Evolutionary conservation across 2,113 vertebrate species (phyloP).

Genomic region (Progne subis): DNA sequence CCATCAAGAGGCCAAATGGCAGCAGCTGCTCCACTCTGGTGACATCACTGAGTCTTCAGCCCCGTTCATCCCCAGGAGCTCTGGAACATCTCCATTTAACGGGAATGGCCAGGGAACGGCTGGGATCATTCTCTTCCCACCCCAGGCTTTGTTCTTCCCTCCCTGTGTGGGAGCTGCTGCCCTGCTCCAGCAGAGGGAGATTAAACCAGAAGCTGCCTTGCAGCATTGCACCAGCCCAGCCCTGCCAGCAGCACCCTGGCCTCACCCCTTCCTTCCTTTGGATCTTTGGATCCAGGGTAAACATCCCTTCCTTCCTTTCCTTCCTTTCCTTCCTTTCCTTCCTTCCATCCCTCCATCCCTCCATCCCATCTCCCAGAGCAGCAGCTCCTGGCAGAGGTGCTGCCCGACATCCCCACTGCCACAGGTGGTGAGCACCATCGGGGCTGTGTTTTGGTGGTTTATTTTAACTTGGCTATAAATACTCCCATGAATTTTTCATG

Average conservation of each 20-base stretch:
- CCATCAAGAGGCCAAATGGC: not conserved
- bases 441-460: not conserved
- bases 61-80: not conserved
- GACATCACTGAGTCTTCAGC: not conserved
- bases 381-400: not conserved
- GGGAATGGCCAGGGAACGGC: not conserved
- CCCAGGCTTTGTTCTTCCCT: not conserved
- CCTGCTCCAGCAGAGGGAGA: no score
- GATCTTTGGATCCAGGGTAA: no score
- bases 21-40: not conserved
- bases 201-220: no score
- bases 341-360: not conserved
- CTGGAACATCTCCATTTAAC: not conserved
- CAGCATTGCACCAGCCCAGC: no score
- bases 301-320: no score
- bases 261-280: not conserved
- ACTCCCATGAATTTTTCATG: slow-evolving; percentile 11
- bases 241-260: no score
- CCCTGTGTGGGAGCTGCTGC: not conserved
- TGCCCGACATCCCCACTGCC: not conserved
- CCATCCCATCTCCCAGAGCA: not conserved
- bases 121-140: not conserved
- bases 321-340: not conserved
- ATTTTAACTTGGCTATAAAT: not conserved
- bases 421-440: not conserved